These are phyloP conservation scores for Rhopilema esculentum DNA, from an alignment of 30 jellyfish, hydroid and myxozoan genomes.

Conservation along the genomic window DNA sequence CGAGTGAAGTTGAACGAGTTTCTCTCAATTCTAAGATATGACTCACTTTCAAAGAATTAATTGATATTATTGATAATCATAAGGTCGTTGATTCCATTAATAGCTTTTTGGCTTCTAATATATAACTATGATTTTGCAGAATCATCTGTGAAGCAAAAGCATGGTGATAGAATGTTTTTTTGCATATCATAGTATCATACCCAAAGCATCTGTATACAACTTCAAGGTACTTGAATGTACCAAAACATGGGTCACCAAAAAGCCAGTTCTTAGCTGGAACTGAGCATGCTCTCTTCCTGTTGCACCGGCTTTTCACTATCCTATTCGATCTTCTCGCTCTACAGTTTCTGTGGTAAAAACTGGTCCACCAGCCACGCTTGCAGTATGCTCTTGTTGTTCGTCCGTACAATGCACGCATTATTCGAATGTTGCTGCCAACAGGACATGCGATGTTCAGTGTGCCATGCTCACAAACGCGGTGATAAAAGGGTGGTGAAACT, in stretches of 20 bases:
- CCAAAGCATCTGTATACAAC: conserved; percentile 58
- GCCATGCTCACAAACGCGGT: conserved; percentile 66
- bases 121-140: too few species aligned
- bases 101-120: too few species aligned
- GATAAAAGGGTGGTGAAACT: conserved; percentile 25
- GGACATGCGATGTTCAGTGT: conserved; percentile 49
- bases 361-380: conserved; percentile 43
- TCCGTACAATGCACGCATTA: conserved; percentile 64
- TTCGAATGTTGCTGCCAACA: conserved; percentile 50
- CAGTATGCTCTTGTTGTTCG: conserved; percentile 43
- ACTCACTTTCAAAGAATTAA: too few species aligned
- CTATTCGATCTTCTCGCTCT: conserved; percentile 37
- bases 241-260: conserved; percentile 61
- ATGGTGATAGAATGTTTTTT: too few species aligned
- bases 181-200: conserved; percentile 19
- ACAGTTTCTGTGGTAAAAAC: conserved; percentile 17
- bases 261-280: conserved; percentile 66
- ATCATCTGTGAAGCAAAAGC: too few species aligned
- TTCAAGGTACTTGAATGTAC: conserved; percentile 49
- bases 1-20: too few species aligned
- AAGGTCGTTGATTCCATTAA: too few species aligned
- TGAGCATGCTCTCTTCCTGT: conserved; percentile 24
- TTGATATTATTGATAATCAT: too few species aligned
- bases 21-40: too few species aligned
- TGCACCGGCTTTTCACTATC: conserved; percentile 19